phyloP scores from a whole-genome alignment of 2,113 vertebrate genomes.

The Ptychochromis oligacanthus region DNA sequence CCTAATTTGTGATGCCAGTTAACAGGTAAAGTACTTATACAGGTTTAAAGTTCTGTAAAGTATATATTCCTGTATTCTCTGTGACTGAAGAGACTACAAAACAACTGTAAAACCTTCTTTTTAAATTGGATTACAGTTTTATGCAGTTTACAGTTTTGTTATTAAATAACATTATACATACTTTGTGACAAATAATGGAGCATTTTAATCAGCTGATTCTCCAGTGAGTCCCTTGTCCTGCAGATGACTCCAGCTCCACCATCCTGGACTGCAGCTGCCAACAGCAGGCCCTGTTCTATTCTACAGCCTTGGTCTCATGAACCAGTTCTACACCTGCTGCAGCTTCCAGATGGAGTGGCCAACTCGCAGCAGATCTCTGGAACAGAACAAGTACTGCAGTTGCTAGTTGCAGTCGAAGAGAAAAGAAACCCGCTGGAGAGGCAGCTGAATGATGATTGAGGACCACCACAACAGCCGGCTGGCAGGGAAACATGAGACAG shows the following conservation, averaged over 20 bases:
- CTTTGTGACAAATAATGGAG: accelerated
- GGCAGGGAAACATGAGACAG: neutral
- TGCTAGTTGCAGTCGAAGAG: neutral
- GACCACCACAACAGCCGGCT: neutral
- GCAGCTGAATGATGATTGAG: neutral
- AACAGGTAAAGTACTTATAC: neutral
- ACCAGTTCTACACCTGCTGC: neutral
- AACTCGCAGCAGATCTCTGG: neutral
- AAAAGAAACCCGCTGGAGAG: neutral
- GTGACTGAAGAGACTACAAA: accelerated
- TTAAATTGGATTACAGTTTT: too few species aligned
- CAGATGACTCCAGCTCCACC: neutral
- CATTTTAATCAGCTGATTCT: neutral
- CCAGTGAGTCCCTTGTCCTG: too few species aligned
- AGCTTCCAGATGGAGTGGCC: accelerated
- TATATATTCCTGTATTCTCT: neutral
- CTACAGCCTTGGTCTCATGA: neutral
- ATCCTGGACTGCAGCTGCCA: too few species aligned
- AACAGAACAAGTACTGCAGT: neutral
- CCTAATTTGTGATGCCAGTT: neutral
- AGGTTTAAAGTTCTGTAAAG: neutral
- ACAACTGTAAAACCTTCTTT: accelerated
- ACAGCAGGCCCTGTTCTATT: neutral
- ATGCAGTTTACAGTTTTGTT: neutral
- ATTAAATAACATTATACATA: neutral